Evolutionary conservation across 2,113 vertebrate genomes (phyloP).

Genomic region (Sus scrofa): DNA sequence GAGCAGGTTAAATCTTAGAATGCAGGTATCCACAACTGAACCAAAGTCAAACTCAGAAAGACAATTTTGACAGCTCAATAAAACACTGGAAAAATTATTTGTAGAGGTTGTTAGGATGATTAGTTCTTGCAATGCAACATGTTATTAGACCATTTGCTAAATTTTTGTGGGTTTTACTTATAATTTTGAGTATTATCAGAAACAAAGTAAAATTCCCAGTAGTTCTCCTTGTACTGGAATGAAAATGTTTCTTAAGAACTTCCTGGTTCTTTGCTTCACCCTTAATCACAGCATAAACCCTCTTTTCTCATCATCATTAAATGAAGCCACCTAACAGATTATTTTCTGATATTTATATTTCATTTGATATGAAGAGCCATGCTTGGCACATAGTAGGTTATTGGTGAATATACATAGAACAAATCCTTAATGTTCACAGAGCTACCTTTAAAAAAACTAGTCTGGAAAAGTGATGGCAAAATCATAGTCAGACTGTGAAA

Average conservation of each 20-base stretch:
- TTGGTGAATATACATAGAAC: neutral
- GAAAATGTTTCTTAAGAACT: slow-evolving; percentile 1
- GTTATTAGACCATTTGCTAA: slow-evolving; percentile 30
- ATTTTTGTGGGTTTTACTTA: neutral
- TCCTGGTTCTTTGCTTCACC: neutral
- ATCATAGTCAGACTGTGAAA: slow-evolving; percentile 1
- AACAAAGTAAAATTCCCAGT: slow-evolving; percentile 31
- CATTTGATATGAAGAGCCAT: neutral
- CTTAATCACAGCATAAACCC: neutral
- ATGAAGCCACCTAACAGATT: neutral
- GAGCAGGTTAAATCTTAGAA: neutral
- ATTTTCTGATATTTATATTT: slow-evolving; percentile 23
- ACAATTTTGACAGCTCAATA: slow-evolving; percentile 40
- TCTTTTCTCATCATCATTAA: neutral
- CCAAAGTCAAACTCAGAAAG: slow-evolving; percentile 50
- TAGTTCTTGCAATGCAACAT: neutral
- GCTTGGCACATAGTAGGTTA: neutral
- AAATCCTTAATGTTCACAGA: slow-evolving; percentile 13
- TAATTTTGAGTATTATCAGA: slow-evolving; percentile 44
- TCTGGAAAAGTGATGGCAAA: slow-evolving; percentile 25
- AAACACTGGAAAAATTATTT: slow-evolving; percentile 17
- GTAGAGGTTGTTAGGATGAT: neutral
- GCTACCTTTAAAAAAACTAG: slow-evolving; percentile 11
- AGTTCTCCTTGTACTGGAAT: neutral
- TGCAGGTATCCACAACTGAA: neutral